Conservation (phyloP, 2,797 vertebrate genomes). For the Mormyrus hasselquistii region DNA sequence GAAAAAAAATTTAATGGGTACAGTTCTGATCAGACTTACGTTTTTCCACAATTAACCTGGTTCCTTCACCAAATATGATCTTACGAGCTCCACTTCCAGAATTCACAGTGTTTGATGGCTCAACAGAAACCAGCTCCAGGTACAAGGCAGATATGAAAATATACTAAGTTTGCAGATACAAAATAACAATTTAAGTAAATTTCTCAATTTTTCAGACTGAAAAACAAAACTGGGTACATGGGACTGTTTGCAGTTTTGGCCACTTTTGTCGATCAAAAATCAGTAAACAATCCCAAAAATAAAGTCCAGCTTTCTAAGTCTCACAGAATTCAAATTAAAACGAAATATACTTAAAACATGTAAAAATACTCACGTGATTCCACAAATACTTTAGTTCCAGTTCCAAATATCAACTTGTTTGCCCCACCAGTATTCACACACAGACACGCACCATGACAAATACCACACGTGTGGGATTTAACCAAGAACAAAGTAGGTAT, state of each 20-base stretch:
- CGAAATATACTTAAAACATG: not conserved
- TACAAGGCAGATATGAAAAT: not conserved
- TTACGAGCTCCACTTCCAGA: not conserved
- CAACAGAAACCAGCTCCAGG: slow-evolving; percentile 2
- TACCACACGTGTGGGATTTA: not conserved
- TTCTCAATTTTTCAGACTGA: no score
- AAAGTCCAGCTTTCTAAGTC: not conserved
- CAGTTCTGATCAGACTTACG: not conserved
- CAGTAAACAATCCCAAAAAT: not conserved
- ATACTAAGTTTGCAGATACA: not conserved
- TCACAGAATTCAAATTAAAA: not conserved
- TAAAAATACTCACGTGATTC: not conserved
- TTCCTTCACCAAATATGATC: slow-evolving; percentile 31
- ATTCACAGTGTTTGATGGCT: slow-evolving; percentile 19
- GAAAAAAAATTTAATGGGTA: slow-evolving; percentile 33
- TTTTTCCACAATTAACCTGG: no score
- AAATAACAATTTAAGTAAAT: not conserved
- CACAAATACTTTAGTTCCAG: not conserved
- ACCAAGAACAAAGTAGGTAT: not conserved
- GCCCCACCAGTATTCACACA: not conserved
- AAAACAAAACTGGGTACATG: not conserved
- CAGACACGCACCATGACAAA: slow-evolving; percentile 11
- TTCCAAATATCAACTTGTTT: not conserved
- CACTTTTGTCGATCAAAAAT: not conserved
- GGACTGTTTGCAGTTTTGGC: not conserved